These are phyloP conservation scores for Mesorhabditis spiculigera DNA, from an alignment of 2,888 invertebrate genomes.

Conservation along the genomic window DNA sequence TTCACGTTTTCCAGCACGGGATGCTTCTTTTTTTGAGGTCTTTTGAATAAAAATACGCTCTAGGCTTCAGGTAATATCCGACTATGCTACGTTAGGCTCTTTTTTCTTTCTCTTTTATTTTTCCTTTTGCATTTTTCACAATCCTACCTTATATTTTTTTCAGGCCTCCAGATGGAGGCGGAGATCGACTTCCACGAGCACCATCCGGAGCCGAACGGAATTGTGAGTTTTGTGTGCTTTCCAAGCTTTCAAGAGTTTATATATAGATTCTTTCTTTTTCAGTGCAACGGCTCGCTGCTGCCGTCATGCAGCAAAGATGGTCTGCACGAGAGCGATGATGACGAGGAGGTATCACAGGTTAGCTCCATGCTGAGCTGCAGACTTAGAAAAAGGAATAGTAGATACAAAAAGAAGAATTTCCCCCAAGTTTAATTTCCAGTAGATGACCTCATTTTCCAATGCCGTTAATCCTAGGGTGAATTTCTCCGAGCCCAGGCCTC, in stretches of 20 bases:
- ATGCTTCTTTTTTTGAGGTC: too few species aligned
- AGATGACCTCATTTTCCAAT: not conserved
- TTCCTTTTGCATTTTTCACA: not conserved
- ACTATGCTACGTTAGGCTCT: not conserved
- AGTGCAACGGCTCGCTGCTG: conserved; percentile 2
- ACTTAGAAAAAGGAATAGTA: too few species aligned
- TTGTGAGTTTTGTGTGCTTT: not conserved
- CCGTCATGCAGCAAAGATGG: conserved; percentile 3
- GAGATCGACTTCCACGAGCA: conserved; percentile 2
- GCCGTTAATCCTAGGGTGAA: not conserved
- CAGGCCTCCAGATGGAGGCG: not conserved
- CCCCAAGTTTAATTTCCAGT: too few species aligned
- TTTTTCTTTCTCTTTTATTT: conserved; percentile 1
- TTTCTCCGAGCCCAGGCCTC: not conserved
- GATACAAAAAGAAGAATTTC: too few species aligned
- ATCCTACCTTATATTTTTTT: not conserved
- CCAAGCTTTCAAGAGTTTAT: not conserved
- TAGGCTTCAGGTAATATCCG: too few species aligned
- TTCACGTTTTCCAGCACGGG: too few species aligned
- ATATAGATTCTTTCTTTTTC: not conserved
- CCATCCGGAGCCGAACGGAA: conserved; percentile 4
- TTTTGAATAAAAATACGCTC: too few species aligned
- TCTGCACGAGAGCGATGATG: conserved; percentile 1
- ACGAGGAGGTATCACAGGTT: conserved; percentile 5
- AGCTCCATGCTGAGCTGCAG: not conserved